Evolutionary conservation across 1,140 invertebrate genomes (phyloP).

Genomic region (Neodiprion fabricii): DNA sequence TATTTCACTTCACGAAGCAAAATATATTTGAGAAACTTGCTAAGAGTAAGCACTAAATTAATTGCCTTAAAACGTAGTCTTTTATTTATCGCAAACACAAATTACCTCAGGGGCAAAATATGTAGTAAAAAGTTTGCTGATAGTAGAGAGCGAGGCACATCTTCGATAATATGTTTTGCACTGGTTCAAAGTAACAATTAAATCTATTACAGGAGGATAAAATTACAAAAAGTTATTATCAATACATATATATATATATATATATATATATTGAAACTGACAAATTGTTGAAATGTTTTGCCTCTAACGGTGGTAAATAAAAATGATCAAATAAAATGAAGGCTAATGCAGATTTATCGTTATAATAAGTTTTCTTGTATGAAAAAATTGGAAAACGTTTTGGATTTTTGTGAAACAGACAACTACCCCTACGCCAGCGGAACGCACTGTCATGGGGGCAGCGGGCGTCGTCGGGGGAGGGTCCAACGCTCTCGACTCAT

Average conservation of each 20-base stretch:
- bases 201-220: too few relatives aligned
- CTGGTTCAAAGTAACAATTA: too few relatives aligned
- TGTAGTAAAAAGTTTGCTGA: neutral
- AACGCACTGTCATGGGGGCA: constrained; percentile 63
- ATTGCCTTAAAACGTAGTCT: constrained; percentile 3
- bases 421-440: constrained; percentile 66
- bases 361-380: neutral
- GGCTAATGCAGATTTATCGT: neutral
- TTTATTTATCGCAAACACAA: neutral
- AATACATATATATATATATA: too few relatives aligned
- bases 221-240: too few relatives aligned
- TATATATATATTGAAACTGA: too few relatives aligned
- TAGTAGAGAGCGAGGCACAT: too few relatives aligned
- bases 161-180: too few relatives aligned
- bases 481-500: constrained; percentile 63
- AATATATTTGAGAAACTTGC: neutral
- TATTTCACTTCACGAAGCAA: neutral
- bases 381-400: neutral
- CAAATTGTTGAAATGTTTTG: constrained; percentile 25
- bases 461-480: constrained; percentile 72
- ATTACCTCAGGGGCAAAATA: constrained; percentile 4
- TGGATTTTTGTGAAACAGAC: constrained; percentile 52
- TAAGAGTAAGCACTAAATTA: neutral
- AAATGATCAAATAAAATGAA: constrained; percentile 10
- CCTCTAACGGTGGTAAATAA: constrained; percentile 15